Evolutionary conservation across 2,888 invertebrate genomes (phyloP).

Genomic region (Caenorhabditis parvicauda): DNA sequence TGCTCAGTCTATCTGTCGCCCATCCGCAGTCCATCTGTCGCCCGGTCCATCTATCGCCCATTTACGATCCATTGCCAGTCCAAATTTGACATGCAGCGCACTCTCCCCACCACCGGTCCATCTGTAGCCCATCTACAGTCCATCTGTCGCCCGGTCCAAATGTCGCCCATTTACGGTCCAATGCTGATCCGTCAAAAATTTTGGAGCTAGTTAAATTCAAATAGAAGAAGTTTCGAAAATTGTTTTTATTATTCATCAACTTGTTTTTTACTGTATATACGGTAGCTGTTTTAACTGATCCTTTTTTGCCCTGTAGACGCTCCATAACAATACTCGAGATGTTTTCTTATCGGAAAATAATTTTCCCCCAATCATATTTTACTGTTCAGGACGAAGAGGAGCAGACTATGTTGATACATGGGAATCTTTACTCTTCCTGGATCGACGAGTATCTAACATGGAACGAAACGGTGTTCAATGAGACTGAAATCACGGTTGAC

Average conservation of each 20-base stretch:
- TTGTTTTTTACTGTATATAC: not conserved
- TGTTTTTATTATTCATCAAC: not conserved
- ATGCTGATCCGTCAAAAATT: too few relatives aligned
- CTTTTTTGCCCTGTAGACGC: not conserved
- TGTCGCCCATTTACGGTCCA: too few relatives aligned
- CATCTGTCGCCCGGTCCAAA: too few relatives aligned
- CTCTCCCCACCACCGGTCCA: too few relatives aligned
- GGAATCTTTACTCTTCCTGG: constrained; percentile 55
- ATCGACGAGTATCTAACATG: constrained; percentile 58
- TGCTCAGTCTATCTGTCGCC: too few relatives aligned
- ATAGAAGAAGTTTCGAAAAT: not conserved
- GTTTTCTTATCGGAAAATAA: too few relatives aligned
- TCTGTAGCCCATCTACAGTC: too few relatives aligned
- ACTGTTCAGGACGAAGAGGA: constrained; percentile 53
- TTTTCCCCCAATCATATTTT: not conserved
- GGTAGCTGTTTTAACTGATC: not conserved
- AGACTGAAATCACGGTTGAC: constrained; percentile 40
- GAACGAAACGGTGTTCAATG: constrained; percentile 41
- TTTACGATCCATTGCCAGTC: too few relatives aligned
- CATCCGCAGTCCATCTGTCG: too few relatives aligned
- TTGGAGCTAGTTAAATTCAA: too few relatives aligned
- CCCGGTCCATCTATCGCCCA: too few relatives aligned
- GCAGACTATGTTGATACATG: constrained; percentile 59
- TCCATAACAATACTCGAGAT: not conserved
- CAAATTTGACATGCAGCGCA: too few relatives aligned